Percentiles rank a stretch among this genome's conserved stretches.
phyloP scores from a whole-genome alignment of 37 sponge, comb jelly and placozoan species.

The Cliona cf. orientalis region DNA sequence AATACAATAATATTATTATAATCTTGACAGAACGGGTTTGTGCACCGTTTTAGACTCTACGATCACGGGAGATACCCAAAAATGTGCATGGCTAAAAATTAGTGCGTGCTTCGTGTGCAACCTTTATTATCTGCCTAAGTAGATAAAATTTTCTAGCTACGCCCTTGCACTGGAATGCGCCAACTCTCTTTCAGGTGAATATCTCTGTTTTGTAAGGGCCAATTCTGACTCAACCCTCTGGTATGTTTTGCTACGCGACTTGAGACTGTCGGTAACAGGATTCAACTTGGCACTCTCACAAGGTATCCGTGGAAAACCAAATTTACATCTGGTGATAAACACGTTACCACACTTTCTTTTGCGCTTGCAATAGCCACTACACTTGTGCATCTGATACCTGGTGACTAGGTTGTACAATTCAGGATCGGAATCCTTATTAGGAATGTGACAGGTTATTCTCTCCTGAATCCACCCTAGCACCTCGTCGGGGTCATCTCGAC shows the following conservation, averaged over 20 bases:
- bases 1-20: too few species aligned
- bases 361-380: conserved; percentile 45
- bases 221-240: too few species aligned
- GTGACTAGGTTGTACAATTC: conserved; percentile 61
- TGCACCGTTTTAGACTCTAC: too few species aligned
- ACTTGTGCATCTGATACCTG: conserved; percentile 41
- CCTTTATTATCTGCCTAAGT: too few species aligned
- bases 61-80: too few species aligned
- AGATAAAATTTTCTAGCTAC: too few species aligned
- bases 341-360: conserved; percentile 6
- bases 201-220: too few species aligned
- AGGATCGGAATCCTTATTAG: conserved; percentile 44
- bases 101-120: too few species aligned
- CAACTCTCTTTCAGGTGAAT: too few species aligned
- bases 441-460: conserved; percentile 67
- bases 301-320: conserved; percentile 48
- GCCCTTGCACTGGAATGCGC: too few species aligned
- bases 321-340: conserved; percentile 45
- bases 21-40: too few species aligned
- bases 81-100: too few species aligned
- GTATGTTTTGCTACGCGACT: conserved; percentile 38
- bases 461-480: conserved; percentile 44
- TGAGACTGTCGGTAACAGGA: conserved; percentile 34
- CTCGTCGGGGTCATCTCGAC: background rate
- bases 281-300: conserved; percentile 11